These are phyloP conservation scores for Larimichthys crocea DNA, from an alignment of 2,113 vertebrate genomes.

Conservation along the genomic window DNA sequence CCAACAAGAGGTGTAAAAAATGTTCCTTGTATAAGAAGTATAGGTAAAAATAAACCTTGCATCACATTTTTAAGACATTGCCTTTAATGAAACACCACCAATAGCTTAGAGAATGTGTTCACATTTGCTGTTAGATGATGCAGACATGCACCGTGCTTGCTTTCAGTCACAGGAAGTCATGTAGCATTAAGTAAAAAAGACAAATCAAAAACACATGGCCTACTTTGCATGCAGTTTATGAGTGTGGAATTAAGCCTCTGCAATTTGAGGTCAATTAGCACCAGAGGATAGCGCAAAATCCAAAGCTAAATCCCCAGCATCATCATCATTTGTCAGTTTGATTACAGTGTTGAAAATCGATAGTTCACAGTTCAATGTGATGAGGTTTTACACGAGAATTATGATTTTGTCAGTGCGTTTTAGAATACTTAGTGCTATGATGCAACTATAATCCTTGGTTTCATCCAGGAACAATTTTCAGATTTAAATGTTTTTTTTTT, in stretches of 20 bases:
- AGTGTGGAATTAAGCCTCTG: slow-evolving; percentile 1
- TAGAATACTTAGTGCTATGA: too few species aligned
- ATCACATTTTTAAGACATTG: background rate
- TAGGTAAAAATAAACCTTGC: background rate
- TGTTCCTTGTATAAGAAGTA: background rate
- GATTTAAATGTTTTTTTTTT: background rate
- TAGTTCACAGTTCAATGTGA: slow-evolving; percentile 15
- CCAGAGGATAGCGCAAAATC: slow-evolving; percentile 5
- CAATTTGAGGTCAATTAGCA: slow-evolving; percentile 6
- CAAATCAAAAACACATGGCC: background rate
- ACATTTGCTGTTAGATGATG: background rate
- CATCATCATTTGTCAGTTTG: background rate
- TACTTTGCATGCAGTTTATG: background rate
- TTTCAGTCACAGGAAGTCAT: background rate
- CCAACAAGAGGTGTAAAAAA: background rate
- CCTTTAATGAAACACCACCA: background rate
- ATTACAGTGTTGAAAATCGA: slow-evolving; percentile 25
- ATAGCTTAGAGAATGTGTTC: background rate
- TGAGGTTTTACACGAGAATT: background rate
- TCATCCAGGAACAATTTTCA: background rate
- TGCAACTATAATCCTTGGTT: background rate
- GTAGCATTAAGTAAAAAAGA: background rate
- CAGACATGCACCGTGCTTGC: background rate
- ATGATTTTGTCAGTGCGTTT: background rate
- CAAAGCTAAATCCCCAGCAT: slow-evolving; percentile 17